Percentiles rank a stretch among this genome's conserved stretches.
Evolutionary conservation across 1,140 invertebrate species (phyloP).

Genomic region (Drosophila prosaltans): DNA sequence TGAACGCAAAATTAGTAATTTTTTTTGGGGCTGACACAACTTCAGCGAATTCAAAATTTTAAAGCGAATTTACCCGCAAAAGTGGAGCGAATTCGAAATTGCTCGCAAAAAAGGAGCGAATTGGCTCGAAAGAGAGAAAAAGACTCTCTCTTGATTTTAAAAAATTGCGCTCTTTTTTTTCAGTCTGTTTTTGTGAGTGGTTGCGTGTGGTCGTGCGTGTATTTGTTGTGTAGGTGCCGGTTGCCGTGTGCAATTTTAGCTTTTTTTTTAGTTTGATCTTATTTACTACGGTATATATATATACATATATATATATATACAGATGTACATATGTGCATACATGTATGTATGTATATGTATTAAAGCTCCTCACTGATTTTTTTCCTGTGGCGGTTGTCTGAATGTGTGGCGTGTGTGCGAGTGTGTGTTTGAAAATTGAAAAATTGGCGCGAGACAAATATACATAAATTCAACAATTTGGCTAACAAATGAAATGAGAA

Average conservation of each 20-base stretch:
- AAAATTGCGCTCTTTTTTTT: no score
- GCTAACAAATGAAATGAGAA: constrained; percentile 10
- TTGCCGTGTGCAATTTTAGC: constrained; percentile 16
- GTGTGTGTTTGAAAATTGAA: constrained; percentile 6
- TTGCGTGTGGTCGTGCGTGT: constrained; percentile 1
- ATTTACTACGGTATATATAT: constrained; percentile 9
- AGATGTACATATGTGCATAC: no score
- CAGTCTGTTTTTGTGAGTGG: constrained; percentile 12
- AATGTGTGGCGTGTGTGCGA: background rate
- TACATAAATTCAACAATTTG: constrained; percentile 13
- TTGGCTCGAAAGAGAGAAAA: no score
- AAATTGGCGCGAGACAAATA: constrained; percentile 8
- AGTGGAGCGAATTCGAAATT: no score
- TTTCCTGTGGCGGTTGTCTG: constrained; percentile 2
- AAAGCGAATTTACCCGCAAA: no score
- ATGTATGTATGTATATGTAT: constrained; percentile 1
- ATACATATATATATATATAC: background rate
- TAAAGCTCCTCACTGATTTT: constrained; percentile 5
- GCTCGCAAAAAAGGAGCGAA: no score
- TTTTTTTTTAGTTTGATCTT: constrained; percentile 12
- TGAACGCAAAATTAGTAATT: no score
- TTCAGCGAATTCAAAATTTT: no score
- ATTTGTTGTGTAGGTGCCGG: constrained; percentile 16
- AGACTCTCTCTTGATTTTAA: no score
- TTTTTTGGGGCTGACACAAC: no score